phyloP scores from a whole-genome alignment of 2,888 invertebrate genomes.

The Apamea epomidion region DNA sequence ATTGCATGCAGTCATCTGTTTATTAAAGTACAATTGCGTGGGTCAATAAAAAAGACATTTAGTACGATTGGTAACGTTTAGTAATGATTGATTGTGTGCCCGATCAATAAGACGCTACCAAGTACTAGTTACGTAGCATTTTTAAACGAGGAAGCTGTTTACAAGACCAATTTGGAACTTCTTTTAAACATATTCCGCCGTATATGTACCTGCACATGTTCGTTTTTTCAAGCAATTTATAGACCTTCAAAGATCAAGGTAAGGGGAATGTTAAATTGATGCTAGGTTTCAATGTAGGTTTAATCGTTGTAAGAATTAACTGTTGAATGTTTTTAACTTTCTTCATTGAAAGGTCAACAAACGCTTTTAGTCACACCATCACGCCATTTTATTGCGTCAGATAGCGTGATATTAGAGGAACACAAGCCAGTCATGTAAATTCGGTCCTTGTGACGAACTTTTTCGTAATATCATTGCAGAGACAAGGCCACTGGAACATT shows the following conservation, averaged over 20 bases:
- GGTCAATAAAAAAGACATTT: conserved; percentile 82
- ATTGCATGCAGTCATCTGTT: conserved; percentile 64
- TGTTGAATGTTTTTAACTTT: conserved; percentile 25
- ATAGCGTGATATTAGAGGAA: conserved; percentile 45
- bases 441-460: conserved; percentile 54
- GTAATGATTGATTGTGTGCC: conserved; percentile 72
- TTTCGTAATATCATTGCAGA: conserved; percentile 56
- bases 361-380: conserved; percentile 32
- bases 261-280: conserved; percentile 28
- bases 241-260: conserved; percentile 52
- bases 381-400: conserved; percentile 60
- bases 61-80: conserved; percentile 74
- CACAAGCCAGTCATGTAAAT: conserved; percentile 35
- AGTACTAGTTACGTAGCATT: conserved; percentile 29
- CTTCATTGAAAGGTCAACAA: conserved; percentile 22
- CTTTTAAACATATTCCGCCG: conserved; percentile 30
- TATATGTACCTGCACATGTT: conserved; percentile 18
- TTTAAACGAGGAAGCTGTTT: conserved; percentile 48
- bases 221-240: conserved; percentile 18
- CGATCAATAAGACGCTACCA: conserved; percentile 46
- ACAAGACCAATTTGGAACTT: conserved; percentile 20
- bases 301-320: conserved; percentile 1
- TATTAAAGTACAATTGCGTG: conserved; percentile 77
- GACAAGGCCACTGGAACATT: conserved; percentile 64
- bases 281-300: conserved; percentile 19